Evolutionary conservation across 2,113 vertebrate species (phyloP), one percentile per base, ranked within the genome.

Genomic region (Formicarius rufipectus): DNA sequence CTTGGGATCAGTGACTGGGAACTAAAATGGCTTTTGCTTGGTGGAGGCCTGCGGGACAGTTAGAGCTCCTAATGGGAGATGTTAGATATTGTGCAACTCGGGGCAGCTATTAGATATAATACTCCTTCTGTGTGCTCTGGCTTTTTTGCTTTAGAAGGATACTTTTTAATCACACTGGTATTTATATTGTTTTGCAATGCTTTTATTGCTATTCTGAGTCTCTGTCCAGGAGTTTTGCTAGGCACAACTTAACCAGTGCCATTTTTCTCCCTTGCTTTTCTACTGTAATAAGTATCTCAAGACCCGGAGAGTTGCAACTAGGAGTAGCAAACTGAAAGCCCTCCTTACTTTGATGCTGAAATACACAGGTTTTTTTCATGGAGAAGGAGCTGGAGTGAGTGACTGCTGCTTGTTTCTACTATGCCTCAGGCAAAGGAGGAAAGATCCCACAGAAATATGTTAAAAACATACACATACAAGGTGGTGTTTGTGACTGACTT

Each of bases 101-200:
- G 47, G 66, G 33, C 84, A 85, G 37, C n/a, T 78, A 22, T 45
- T 69, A 66, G 66, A 50, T 52, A 23, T 40, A 31, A 77, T 42
- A 24, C 27, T 89, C 66, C 40, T 91, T 67, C 47, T 92, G 42
- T 83, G 73, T 84, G 68, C 90, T 79, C 80, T 68, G 44, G 75
- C 84, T 94, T 87, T 78, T 90, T 96, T 93, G 67, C 81, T 94
- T 96, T 93, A 89, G 59, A 84, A 14, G 63, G 25, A 91, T 28
- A 72, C 66, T 64, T 94, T 89, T 91, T 82, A 86, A 91, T 94
- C 40, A 6, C 50, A 9, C 24, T 74, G 55, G n/a, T 81, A 64
- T 81, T 93, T 91, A 62, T 45, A 79, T 49, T 74, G 74, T 84
- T 96, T 88, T 95, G 45, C 76, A 95, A 55, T 78, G 49, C 62